A percentile compares a stretch with the other conserved stretches of the same genome.
phyloP scores from a whole-genome alignment of 2,888 invertebrate genomes.

The Lamellibrachia columna region DNA sequence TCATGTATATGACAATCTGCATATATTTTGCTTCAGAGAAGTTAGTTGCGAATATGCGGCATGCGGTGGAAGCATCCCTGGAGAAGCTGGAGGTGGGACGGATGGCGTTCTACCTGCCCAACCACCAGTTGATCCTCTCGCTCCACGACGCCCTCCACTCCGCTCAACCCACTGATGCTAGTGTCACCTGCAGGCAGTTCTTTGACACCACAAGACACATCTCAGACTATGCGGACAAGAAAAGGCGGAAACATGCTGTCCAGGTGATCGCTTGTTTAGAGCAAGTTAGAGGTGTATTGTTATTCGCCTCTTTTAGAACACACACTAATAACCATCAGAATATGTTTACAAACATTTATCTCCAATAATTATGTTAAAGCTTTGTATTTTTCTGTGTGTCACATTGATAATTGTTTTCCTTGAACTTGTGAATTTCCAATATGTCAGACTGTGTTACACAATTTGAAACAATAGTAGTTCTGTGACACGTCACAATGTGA shows the following conservation, averaged over 20 bases:
- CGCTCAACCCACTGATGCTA: neutral
- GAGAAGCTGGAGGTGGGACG: neutral
- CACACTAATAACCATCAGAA: no score
- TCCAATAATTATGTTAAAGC: no score
- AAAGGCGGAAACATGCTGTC: neutral
- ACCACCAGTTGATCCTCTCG: neutral
- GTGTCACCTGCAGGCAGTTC: neutral
- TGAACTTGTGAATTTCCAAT: no score
- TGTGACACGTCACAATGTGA: no score
- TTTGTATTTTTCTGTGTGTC: no score
- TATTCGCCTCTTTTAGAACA: no score
- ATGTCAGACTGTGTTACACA: no score
- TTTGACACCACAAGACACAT: neutral
- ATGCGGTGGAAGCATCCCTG: neutral
- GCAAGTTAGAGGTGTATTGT: neutral
- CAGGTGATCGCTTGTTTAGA: neutral
- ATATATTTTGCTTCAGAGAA: neutral
- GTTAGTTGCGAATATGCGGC: neutral
- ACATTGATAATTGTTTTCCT: no score
- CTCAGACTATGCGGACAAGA: conserved; percentile 1
- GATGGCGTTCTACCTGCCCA: neutral
- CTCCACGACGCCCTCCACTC: neutral
- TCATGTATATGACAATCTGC: neutral
- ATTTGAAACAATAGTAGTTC: no score
- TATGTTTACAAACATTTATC: no score